Base-by-base conservation (phyloP, 37 sponge, comb jelly and placozoan species). In the Crambe crambe region DNA sequence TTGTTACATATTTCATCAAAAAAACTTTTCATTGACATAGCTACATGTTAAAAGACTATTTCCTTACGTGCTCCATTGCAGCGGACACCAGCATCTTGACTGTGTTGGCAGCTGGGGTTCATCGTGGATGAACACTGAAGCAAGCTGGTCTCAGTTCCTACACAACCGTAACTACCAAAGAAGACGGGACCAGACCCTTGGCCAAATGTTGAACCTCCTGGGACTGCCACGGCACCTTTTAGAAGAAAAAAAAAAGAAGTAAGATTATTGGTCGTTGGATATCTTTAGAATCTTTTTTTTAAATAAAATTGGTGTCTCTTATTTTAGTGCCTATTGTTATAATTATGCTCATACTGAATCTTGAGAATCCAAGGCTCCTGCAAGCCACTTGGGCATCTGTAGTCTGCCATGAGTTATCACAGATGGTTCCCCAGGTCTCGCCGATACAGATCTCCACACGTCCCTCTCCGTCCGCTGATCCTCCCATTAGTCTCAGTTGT, bases 81-180 rank as follows among this genome's bases (percentile, higher is more conserved):
- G 4, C 74, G 22, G 22, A 82, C 75, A 34, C 83, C 75, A 40
- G 83, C 83, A 68, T 84, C 85, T 41, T 84, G 77, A 44, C 20
- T 37, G 66, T 83, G 83, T 18, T 8, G 2, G 27, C 75, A 75
- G 83, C 58, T 27, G 21, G 40, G 44, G 0, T 30, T 43, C 31
- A 38, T 36, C 6, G 21, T 80, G 60, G 68, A 8, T 2, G 58
- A 0, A 58, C 81, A 80, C 41, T 80, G 58, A 1, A 70, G 23
- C 32, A 80, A 58, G 21, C 71, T 2, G 2, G 72, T 39, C 27
- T 80, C 81, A 54, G 39, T 38, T n/a, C 81, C 72, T 54, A 36
- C 35, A 58, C 81, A 80, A 1, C 23, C 44, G 8, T 70, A 35
- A 29, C 70, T 26, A 70, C 70, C 81, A 80, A 80, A 72, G 22